Evolutionary conservation across 2,113 vertebrate genomes (phyloP).

Genomic region (Chamaetylas fuelleborni): DNA sequence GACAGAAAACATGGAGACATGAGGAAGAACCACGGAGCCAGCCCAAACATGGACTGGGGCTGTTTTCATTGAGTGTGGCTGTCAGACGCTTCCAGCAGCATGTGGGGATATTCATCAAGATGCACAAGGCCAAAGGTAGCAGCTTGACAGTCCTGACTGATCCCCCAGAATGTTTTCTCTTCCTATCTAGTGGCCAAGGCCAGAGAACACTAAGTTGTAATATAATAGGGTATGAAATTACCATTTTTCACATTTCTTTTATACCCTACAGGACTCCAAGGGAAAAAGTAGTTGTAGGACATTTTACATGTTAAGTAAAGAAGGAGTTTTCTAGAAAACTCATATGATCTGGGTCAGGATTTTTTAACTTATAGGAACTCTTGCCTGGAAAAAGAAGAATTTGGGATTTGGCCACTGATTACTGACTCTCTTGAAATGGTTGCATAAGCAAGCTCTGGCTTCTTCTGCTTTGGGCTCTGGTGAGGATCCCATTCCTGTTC

Average conservation of each 20-base stretch:
- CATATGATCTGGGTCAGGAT: neutral
- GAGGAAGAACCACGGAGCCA: neutral
- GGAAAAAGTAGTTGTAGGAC: neutral
- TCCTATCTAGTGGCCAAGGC: neutral
- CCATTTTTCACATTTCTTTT: neutral
- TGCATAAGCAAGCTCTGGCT: neutral
- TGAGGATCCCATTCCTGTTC: neutral
- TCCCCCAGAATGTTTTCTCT: neutral
- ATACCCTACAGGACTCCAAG: neutral
- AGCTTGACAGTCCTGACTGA: neutral
- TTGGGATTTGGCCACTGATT: neutral
- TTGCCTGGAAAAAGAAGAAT: neutral
- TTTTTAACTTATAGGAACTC: neutral
- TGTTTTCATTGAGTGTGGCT: neutral
- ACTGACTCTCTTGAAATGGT: neutral
- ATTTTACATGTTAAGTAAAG: neutral
- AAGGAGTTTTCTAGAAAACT: neutral
- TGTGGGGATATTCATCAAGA: neutral
- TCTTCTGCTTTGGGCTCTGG: neutral
- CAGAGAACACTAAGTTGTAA: neutral
- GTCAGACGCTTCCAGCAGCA: neutral
- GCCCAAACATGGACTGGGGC: neutral
- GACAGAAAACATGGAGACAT: conserved; percentile 38
- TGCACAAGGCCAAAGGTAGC: neutral
- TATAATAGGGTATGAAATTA: neutral